Base-by-base conservation (phyloP, 2,888 invertebrate species). In the Hybos culiciformis region DNA sequence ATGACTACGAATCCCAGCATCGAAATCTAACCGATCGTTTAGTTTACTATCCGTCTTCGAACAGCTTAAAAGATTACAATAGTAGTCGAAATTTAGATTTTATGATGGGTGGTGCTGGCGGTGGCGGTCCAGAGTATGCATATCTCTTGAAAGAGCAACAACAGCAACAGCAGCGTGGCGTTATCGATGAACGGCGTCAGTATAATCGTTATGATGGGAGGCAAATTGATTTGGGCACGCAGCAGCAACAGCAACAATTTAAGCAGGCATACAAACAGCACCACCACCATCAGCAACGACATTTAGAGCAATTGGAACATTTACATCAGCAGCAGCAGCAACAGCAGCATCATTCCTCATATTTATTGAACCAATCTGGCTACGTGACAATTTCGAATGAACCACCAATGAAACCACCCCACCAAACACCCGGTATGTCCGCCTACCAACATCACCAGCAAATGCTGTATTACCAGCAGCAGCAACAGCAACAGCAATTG, bases 41-140 rank as follows among this genome's bases (percentile, higher is more conserved):
- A 7, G 81, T 82, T 1, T 87, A 84, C 54, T 87, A 87, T 61
- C 86, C 86, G 2, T 57, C 74, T 65, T 67, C 68, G 55, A 57
- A 70, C 64, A 71, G 48, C 62, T 69, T 62, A 50, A 62, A 54
- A 51, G 70, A 64, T 50, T 62, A 62, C 38, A 60, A 60, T 19
- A 63, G 58, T 37, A 58, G 54, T 39, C 54, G 55, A 32, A 60
- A 57, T 42, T 46, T 59, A 58, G 72, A 63, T 43, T 57, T 56
- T 38, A 49, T 58, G 37, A 54, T 53, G 2, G 47, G 48, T 11
- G 42, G 39, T 7, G 48, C 50, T 1, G 44, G 50, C 3, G 29
- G 34, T n/a, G 34, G 45, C 15, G 41, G 42, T 11, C 37, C 17
- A 17, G 15, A n/a, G 18, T 23, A 34, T 7, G n/a, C 8, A 33